phyloP scores from a whole-genome alignment of 2,113 vertebrate species.

The Coturnix japonica region DNA sequence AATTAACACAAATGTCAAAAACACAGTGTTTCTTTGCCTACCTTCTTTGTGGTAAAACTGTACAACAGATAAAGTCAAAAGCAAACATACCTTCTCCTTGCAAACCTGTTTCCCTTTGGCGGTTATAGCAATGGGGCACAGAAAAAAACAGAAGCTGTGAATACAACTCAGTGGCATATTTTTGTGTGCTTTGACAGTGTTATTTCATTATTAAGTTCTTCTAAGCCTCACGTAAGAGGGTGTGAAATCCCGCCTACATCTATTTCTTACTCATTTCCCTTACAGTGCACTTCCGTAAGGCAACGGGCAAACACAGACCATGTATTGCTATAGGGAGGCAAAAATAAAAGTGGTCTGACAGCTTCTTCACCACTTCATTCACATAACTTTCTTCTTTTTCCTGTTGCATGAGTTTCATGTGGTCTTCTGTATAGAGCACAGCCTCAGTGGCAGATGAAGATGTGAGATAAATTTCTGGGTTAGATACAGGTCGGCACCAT shows the following conservation, averaged over 20 bases:
- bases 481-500: background rate
- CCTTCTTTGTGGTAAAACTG: background rate
- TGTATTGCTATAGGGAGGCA: background rate
- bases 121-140: background rate
- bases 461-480: background rate
- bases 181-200: background rate
- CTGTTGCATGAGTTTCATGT: background rate
- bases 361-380: background rate
- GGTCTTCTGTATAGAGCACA: background rate
- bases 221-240: background rate
- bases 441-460: background rate
- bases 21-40: background rate
- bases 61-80: background rate
- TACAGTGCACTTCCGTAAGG: background rate
- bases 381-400: background rate
- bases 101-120: background rate
- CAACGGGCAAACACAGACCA: background rate
- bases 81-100: slow-evolving; percentile 35
- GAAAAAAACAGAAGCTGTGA: background rate
- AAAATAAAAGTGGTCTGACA: background rate
- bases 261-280: slow-evolving; percentile 40
- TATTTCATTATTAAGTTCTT: background rate
- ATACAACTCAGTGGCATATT: background rate
- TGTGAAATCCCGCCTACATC: background rate
- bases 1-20: background rate